These are phyloP conservation scores for Spinus olivaceus DNA, from an alignment of 2,797 vertebrate species.

Conservation along the genomic window DNA sequence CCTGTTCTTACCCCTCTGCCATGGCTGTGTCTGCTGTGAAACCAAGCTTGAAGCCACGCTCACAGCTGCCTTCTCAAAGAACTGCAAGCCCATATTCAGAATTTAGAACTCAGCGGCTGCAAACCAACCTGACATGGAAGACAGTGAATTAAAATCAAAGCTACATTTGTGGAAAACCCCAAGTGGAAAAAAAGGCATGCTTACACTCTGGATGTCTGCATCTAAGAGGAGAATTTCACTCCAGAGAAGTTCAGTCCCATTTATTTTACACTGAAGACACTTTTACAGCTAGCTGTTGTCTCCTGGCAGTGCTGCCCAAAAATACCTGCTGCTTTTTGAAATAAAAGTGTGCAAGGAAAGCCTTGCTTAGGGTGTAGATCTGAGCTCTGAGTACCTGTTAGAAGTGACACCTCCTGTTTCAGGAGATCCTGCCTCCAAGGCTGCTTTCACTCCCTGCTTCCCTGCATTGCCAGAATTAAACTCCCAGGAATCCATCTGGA, in stretches of 20 bases:
- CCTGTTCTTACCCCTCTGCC: rapidly evolving
- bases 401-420: background rate
- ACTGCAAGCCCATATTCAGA: background rate
- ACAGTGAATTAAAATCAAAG: background rate
- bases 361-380: background rate
- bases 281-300: background rate
- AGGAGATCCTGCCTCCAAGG: background rate
- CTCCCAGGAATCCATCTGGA: background rate
- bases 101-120: background rate
- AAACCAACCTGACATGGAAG: background rate
- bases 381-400: background rate
- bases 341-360: background rate
- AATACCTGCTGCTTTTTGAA: background rate
- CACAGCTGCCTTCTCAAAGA: background rate
- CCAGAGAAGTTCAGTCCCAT: background rate
- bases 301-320: background rate
- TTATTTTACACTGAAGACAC: background rate
- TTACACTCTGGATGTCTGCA: background rate
- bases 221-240: background rate
- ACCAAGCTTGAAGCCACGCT: background rate
- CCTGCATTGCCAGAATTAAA: background rate
- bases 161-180: background rate
- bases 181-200: background rate
- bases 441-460: background rate
- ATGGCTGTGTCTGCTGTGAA: background rate